Conservation (phyloP, 2,113 vertebrate species). For the Hyperoodon ampullatus region DNA sequence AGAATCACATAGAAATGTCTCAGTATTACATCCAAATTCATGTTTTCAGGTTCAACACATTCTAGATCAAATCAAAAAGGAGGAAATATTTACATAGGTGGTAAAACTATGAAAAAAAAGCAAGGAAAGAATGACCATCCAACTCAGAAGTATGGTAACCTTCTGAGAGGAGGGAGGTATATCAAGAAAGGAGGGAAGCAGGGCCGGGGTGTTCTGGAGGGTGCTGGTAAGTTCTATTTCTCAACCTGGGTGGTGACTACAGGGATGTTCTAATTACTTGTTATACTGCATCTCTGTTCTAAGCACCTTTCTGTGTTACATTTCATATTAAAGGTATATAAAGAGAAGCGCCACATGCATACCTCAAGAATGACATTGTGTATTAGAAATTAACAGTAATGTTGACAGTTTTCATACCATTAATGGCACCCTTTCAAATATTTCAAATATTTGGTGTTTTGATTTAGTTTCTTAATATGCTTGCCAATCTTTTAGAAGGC, state of each 20-base stretch:
- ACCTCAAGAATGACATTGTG: neutral
- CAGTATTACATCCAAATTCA: neutral
- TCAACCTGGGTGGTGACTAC: neutral
- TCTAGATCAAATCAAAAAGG: neutral
- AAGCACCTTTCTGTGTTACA: neutral
- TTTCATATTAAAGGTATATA: neutral
- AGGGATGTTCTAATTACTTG: neutral
- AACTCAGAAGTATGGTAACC: neutral
- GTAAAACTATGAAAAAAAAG: neutral
- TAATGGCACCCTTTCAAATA: neutral
- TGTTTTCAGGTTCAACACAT: neutral
- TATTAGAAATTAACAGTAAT: neutral
- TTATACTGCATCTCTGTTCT: neutral
- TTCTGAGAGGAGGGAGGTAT: neutral
- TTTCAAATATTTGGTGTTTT: neutral
- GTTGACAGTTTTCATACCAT: neutral
- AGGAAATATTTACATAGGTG: neutral
- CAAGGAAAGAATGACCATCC: neutral
- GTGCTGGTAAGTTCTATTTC: neutral
- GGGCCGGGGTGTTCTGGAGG: neutral
- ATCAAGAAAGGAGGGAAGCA: neutral
- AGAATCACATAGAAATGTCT: neutral
- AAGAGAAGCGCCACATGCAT: neutral
- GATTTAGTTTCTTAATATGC: neutral
- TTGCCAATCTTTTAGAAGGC: neutral